Percentiles rank a stretch among this genome's conserved stretches.
Conservation (phyloP, 2,113 vertebrate genomes). For the Himantopus leucocephalus region DNA sequence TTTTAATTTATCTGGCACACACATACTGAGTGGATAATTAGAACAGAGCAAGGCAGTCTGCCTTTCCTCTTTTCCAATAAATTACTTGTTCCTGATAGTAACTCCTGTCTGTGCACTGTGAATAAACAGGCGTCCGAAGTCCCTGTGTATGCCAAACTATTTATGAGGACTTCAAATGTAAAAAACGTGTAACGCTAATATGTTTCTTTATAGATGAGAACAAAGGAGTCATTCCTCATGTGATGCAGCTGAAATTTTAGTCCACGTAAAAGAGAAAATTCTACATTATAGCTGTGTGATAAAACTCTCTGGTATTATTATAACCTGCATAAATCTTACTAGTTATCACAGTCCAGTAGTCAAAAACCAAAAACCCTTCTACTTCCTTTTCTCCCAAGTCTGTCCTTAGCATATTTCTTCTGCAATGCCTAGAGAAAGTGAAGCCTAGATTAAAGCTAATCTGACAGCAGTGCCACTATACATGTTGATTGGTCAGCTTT, state of each 20-base stretch:
- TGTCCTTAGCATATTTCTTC: background rate
- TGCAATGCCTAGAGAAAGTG: background rate
- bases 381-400: background rate
- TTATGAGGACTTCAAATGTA: background rate
- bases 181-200: background rate
- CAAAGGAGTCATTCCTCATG: background rate
- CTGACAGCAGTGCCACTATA: background rate
- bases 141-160: background rate
- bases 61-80: background rate
- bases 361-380: background rate
- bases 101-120: background rate
- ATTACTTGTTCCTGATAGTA: background rate
- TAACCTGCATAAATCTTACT: background rate
- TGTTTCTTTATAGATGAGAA: background rate
- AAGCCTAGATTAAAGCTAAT: background rate
- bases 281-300: background rate
- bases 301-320: background rate
- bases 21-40: background rate
- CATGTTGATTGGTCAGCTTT: background rate
- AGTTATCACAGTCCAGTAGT: background rate
- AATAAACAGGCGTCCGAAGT: background rate
- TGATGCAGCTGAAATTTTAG: background rate
- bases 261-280: background rate
- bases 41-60: background rate
- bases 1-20: background rate